phyloP scores from a whole-genome alignment of 1,140 invertebrate species.

The Ylistrum balloti region DNA sequence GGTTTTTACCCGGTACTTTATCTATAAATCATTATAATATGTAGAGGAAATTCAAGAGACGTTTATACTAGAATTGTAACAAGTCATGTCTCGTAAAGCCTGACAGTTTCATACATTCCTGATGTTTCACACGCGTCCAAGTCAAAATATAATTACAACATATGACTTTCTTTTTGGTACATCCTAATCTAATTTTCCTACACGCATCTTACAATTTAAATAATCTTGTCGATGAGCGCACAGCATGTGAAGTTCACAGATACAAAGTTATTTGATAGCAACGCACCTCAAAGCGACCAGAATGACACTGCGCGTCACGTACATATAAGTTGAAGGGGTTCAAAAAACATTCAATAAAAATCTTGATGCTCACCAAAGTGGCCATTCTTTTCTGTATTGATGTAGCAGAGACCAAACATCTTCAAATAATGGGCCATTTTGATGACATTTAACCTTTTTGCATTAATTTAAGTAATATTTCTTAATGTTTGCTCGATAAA shows the following conservation, averaged over 20 bases:
- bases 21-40: not conserved
- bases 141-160: conserved; percentile 19
- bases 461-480: too few species aligned
- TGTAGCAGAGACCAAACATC: too few species aligned
- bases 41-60: not conserved
- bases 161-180: conserved; percentile 8
- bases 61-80: not conserved
- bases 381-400: too few species aligned
- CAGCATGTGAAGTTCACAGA: not conserved
- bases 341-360: too few species aligned
- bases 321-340: too few species aligned
- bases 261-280: too few species aligned
- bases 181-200: not conserved
- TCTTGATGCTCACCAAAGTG: too few species aligned
- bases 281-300: too few species aligned
- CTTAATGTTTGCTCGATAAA: too few species aligned
- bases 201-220: not conserved
- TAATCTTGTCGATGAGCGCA: not conserved
- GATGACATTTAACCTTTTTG: too few species aligned
- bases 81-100: not conserved
- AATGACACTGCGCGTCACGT: too few species aligned
- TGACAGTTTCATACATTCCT: conserved; percentile 33
- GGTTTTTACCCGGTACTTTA: not conserved
- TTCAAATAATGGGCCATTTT: too few species aligned
- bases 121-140: not conserved